phyloP scores from a whole-genome alignment of 35 echinoderm and acorn worm species.

The Nesometra sesokonis region DNA sequence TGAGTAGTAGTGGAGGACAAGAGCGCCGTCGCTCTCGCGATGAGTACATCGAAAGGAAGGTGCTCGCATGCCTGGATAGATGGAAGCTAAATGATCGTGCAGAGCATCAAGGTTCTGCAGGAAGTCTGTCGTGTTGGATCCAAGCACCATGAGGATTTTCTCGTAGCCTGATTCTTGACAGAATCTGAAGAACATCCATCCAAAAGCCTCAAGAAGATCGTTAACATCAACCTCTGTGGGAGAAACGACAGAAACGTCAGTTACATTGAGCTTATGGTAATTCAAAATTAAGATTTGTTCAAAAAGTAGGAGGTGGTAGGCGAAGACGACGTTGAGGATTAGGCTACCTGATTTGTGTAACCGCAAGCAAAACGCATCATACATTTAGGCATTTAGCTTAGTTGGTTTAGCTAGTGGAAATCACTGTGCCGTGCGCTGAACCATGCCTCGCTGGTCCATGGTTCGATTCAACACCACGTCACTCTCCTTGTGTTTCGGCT shows the following conservation, averaged over 20 bases:
- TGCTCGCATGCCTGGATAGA: conserved; percentile 86
- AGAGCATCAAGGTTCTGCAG: conserved; percentile 83
- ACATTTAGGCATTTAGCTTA: too few species aligned
- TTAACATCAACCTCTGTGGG: conserved; percentile 70
- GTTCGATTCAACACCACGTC: too few species aligned
- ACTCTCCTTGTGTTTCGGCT: too few species aligned
- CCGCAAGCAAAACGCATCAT: too few species aligned
- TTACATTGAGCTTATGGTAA: too few species aligned
- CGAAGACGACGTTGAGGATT: too few species aligned
- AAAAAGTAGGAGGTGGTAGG: too few species aligned
- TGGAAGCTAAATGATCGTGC: conserved; percentile 77
- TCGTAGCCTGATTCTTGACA: conserved; percentile 79
- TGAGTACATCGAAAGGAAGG: conserved; percentile 89
- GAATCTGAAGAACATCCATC: conserved; percentile 81
- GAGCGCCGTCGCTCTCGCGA: conserved; percentile 65
- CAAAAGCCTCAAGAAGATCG: conserved; percentile 68
- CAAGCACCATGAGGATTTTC: conserved; percentile 71
- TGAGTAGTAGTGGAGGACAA: conserved; percentile 99
- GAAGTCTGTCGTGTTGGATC: conserved; percentile 74
- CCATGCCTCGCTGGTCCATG: too few species aligned
- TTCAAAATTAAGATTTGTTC: too few species aligned
- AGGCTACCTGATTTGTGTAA: too few species aligned
- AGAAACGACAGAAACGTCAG: neutral
- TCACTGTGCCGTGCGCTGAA: too few species aligned
- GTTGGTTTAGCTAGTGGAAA: too few species aligned